These are phyloP conservation scores for Actinia equina DNA, from an alignment of 64 coral and sea anemone genomes.

Conservation along the genomic window DNA sequence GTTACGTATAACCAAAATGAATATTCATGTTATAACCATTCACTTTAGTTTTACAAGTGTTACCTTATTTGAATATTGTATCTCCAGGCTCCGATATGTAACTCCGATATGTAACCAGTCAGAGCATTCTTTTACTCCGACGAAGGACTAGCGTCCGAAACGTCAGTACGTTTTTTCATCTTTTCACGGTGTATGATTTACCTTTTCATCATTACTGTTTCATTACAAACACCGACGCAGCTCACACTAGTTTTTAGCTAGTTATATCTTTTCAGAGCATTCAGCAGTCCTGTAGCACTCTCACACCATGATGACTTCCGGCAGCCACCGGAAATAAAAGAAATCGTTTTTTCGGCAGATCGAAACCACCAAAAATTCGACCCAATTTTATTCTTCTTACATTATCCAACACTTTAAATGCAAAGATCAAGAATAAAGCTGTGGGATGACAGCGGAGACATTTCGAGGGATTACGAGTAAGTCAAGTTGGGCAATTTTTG, in stretches of 20 bases:
- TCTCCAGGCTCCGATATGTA: too few species aligned
- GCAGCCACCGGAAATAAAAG: background rate
- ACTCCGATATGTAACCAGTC: background rate
- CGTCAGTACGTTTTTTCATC: too few species aligned
- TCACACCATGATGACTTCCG: background rate
- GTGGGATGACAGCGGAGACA: background rate
- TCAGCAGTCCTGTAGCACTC: background rate
- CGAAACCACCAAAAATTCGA: background rate
- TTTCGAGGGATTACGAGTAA: background rate
- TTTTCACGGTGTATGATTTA: too few species aligned
- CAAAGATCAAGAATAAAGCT: background rate
- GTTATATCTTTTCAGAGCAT: background rate
- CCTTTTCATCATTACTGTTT: too few species aligned
- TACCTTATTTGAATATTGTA: background rate
- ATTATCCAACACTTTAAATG: background rate
- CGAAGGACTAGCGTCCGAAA: too few species aligned
- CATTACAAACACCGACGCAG: too few species aligned
- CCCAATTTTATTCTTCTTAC: background rate
- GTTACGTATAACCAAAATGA: background rate
- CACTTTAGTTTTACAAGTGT: background rate
- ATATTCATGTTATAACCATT: background rate
- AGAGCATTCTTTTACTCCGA: background rate
- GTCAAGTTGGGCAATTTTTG: background rate
- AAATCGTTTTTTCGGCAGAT: background rate
- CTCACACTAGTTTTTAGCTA: too few species aligned